Evolutionary conservation across 2,113 vertebrate genomes (phyloP).

Genomic region (Paracanthobrama guichenoti): DNA sequence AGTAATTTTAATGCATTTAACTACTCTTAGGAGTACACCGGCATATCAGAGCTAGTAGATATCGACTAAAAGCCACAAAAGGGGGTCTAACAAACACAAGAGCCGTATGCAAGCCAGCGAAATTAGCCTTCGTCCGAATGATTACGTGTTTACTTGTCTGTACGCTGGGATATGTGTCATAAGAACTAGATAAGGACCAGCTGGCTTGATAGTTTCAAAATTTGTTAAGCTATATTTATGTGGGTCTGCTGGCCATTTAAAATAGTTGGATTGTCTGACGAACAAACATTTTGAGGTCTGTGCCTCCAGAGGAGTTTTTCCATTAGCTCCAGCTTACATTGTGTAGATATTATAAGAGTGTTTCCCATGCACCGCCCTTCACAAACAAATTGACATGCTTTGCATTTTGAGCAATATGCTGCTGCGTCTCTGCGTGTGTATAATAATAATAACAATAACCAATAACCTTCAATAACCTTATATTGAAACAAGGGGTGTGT

Average conservation of each 20-base stretch:
- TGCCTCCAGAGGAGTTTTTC: neutral
- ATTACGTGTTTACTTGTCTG: neutral
- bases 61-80: neutral
- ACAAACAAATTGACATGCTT: neutral
- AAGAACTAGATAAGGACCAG: neutral
- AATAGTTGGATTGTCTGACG: neutral
- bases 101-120: neutral
- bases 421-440: neutral
- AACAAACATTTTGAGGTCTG: neutral
- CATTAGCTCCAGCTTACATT: neutral
- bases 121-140: neutral
- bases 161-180: neutral
- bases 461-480: no score
- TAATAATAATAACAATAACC: no score
- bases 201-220: neutral
- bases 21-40: conserved; percentile 3
- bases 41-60: neutral
- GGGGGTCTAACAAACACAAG: neutral
- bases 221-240: neutral
- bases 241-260: neutral
- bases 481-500: neutral
- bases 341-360: neutral
- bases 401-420: neutral
- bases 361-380: neutral
- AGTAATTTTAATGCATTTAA: no score